Percentiles rank a stretch among this genome's conserved stretches.
Evolutionary conservation across 2,113 vertebrate species (phyloP).

Genomic region (Poicephalus meyeri): DNA sequence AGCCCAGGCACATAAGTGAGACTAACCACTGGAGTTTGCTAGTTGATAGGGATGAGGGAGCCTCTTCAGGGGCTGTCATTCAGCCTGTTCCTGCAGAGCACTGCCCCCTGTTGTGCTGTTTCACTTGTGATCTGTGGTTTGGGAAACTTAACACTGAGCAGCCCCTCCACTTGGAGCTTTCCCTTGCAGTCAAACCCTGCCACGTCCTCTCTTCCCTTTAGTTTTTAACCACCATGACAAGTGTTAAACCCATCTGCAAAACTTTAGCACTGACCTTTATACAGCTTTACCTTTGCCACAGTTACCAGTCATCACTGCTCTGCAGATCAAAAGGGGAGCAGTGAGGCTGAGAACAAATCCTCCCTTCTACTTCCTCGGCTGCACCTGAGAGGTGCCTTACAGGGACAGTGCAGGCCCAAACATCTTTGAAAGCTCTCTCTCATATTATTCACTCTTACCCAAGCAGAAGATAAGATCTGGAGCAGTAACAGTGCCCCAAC

Average conservation of each 20-base stretch:
- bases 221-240: neutral
- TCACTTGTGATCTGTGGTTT: neutral
- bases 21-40: neutral
- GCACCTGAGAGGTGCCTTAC: neutral
- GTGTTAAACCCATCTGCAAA: neutral
- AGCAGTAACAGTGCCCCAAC: neutral
- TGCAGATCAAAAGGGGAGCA: constrained; percentile 17
- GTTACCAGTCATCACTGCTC: constrained; percentile 6
- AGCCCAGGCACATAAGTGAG: neutral
- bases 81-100: neutral
- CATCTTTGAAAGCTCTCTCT: neutral
- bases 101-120: neutral
- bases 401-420: neutral
- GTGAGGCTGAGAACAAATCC: neutral
- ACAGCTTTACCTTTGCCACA: constrained; percentile 66
- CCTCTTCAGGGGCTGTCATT: neutral
- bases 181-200: neutral
- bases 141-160: neutral
- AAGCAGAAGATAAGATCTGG: neutral
- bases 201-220: neutral
- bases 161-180: neutral
- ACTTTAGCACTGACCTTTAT: constrained; percentile 67
- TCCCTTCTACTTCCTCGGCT: neutral
- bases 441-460: neutral
- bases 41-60: neutral